Evolutionary conservation across 1,140 invertebrate genomes (phyloP).

Genomic region (Armadillidium nasatum): DNA sequence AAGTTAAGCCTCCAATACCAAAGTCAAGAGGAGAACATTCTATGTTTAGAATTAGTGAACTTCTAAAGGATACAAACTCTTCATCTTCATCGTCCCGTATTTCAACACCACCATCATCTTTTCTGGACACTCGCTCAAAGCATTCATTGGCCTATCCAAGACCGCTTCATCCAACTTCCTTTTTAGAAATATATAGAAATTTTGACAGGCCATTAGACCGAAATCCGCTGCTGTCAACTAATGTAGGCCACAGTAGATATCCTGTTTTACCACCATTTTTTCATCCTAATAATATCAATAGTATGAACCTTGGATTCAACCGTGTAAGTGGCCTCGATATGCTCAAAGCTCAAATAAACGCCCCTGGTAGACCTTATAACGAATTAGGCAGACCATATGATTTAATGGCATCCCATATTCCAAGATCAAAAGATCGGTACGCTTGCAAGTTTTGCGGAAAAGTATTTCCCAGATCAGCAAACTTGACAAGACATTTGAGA

Average conservation of each 20-base stretch:
- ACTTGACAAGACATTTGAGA: constrained; percentile 89
- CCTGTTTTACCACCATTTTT: constrained; percentile 37
- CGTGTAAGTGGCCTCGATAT: constrained; percentile 37
- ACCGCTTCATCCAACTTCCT: constrained; percentile 34
- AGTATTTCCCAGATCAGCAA: constrained; percentile 94
- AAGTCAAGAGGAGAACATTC: constrained; percentile 31
- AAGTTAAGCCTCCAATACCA: neutral
- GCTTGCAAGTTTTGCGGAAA: constrained; percentile 98
- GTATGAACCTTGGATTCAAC: constrained; percentile 38
- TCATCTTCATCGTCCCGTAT: constrained; percentile 33
- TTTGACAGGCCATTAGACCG: constrained; percentile 35
- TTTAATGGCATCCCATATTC: constrained; percentile 36
- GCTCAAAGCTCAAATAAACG: constrained; percentile 42
- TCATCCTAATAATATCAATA: constrained; percentile 36
- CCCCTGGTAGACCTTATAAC: constrained; percentile 36
- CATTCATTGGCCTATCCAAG: constrained; percentile 35
- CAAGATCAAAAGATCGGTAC: constrained; percentile 70
- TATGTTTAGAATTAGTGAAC: constrained; percentile 37
- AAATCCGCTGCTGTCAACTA: constrained; percentile 26
- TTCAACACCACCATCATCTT: constrained; percentile 41
- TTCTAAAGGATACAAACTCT: constrained; percentile 41
- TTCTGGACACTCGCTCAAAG: constrained; percentile 46
- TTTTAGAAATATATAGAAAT: constrained; percentile 42
- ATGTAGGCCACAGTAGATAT: constrained; percentile 27
- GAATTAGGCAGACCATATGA: constrained; percentile 39